A percentile compares a stretch with the other conserved stretches of the same genome.
Evolutionary conservation across 2,888 invertebrate species (phyloP).

Genomic region (Caenorhabditis macrosperma): DNA sequence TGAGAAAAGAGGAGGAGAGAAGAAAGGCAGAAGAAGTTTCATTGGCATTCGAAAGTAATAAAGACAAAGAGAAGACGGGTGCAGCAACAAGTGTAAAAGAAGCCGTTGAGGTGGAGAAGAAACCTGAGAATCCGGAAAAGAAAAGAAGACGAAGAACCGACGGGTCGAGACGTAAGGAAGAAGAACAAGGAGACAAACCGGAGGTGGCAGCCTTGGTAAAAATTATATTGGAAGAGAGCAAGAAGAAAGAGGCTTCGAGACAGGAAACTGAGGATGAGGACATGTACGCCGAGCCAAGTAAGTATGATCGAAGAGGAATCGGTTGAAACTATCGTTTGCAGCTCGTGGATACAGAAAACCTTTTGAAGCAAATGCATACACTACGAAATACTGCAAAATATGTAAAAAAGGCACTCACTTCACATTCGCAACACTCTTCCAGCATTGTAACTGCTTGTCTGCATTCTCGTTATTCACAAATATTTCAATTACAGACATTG

Average conservation of each 20-base stretch:
- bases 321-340: background rate
- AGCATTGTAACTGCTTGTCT: slow-evolving; percentile 25
- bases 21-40: background rate
- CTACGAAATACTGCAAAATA: slow-evolving; percentile 36
- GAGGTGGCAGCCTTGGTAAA: slow-evolving; percentile 16
- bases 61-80: background rate
- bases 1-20: background rate
- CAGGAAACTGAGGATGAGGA: slow-evolving; percentile 26
- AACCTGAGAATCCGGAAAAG: background rate
- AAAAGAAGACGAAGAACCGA: slow-evolving; percentile 9
- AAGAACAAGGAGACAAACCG: background rate
- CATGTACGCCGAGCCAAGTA: background rate
- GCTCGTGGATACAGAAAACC: background rate
- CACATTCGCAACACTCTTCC: slow-evolving; percentile 26
- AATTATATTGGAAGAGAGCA: slow-evolving; percentile 27
- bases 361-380: background rate
- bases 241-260: slow-evolving; percentile 42
- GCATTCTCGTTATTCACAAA: background rate
- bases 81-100: background rate
- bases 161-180: background rate
- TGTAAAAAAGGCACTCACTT: slow-evolving; percentile 38
- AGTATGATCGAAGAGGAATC: background rate
- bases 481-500: slow-evolving; percentile 17
- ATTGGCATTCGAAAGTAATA: no score
- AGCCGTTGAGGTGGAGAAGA: background rate